phyloP scores from a whole-genome alignment of 64 coral and sea anemone species.

The Pocillopora damicornis region DNA sequence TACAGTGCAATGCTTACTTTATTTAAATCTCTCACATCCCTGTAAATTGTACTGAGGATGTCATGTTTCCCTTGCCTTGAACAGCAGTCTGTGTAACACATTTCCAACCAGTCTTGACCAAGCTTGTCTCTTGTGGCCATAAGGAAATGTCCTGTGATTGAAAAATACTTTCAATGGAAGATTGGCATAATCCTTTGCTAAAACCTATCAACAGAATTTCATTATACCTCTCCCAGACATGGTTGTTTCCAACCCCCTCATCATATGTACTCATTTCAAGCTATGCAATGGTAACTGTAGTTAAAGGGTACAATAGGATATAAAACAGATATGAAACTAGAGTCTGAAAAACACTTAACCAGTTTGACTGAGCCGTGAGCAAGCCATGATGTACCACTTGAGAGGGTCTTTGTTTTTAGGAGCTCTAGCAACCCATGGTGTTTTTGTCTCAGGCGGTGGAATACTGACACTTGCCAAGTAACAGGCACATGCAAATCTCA shows the following conservation, averaged over 20 bases:
- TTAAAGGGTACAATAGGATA: background rate
- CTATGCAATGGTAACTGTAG: too few relatives aligned
- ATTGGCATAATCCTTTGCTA: too few relatives aligned
- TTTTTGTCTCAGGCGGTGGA: constrained; percentile 72
- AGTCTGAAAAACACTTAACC: constrained; percentile 34
- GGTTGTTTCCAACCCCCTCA: too few relatives aligned
- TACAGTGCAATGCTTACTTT: background rate
- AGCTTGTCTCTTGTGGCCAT: constrained; percentile 55
- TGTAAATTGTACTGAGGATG: constrained; percentile 18
- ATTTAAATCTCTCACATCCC: constrained; percentile 9
- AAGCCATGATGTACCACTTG: constrained; percentile 82
- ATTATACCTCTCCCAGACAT: too few relatives aligned
- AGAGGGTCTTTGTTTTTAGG: constrained; percentile 74
- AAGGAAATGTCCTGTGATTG: constrained; percentile 55
- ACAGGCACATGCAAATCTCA: constrained; percentile 69
- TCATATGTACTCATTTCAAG: too few relatives aligned
- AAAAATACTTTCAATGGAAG: background rate
- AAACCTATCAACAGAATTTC: too few relatives aligned
- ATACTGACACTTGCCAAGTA: constrained; percentile 57
- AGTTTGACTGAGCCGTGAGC: constrained; percentile 69
- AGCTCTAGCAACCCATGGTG: constrained; percentile 78
- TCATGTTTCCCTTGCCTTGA: constrained; percentile 44
- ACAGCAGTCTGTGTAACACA: constrained; percentile 56
- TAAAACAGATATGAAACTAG: background rate
- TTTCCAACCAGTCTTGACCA: constrained; percentile 56